Evolutionary conservation across 2,797 vertebrate species (phyloP).

Genomic region (Platalea minor): DNA sequence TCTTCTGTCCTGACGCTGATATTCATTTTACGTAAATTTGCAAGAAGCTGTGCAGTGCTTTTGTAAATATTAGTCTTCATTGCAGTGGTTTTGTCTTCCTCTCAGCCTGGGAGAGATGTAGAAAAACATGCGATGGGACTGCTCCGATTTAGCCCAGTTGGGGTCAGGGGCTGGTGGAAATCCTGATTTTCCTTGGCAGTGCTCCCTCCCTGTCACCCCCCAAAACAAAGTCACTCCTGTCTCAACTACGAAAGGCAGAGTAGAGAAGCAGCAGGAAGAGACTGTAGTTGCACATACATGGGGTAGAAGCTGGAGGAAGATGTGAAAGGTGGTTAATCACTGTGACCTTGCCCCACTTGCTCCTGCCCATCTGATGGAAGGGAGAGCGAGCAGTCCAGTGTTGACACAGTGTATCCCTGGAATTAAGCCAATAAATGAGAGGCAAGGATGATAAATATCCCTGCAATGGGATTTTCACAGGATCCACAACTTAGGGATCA

Average conservation of each 20-base stretch:
- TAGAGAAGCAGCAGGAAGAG: background rate
- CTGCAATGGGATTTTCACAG: background rate
- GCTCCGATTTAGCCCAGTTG: background rate
- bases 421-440: background rate
- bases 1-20: background rate
- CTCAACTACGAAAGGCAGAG: background rate
- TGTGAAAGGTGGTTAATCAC: background rate
- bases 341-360: background rate
- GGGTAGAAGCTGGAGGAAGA: background rate
- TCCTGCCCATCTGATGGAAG: background rate
- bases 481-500: background rate
- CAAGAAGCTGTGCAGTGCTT: background rate
- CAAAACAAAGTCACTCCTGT: background rate
- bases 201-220: background rate
- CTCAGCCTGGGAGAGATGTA: background rate
- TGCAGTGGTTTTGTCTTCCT: background rate
- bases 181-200: background rate
- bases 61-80: background rate
- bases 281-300: background rate
- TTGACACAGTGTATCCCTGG: background rate
- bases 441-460: background rate
- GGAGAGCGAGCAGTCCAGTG: background rate
- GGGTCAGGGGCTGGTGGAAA: background rate
- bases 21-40: background rate
- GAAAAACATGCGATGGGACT: background rate